These are phyloP conservation scores for Chydorus sphaericus DNA, from an alignment of 2,888 invertebrate species.

Conservation along the genomic window DNA sequence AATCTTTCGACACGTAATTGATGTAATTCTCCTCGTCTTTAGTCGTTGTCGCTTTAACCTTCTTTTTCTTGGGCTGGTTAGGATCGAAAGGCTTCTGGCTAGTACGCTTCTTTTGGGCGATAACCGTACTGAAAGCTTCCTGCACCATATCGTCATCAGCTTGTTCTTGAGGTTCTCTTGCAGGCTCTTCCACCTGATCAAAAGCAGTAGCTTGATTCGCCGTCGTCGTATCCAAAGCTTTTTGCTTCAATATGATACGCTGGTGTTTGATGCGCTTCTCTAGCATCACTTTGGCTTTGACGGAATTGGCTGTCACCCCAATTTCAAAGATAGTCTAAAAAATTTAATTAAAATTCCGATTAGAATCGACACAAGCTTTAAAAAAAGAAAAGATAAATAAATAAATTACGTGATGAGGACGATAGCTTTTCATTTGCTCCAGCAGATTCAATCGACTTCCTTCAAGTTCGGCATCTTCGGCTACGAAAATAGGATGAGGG, in stretches of 20 bases:
- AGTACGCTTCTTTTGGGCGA: slow-evolving; percentile 37
- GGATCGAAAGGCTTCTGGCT: slow-evolving; percentile 11
- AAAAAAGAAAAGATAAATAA: neutral
- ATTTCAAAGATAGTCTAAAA: slow-evolving; percentile 86
- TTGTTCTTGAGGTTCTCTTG: neutral
- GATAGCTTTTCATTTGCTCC: slow-evolving; percentile 54
- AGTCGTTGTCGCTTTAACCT: slow-evolving; percentile 23
- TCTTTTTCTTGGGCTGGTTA: slow-evolving; percentile 32
- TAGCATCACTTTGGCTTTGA: slow-evolving; percentile 72
- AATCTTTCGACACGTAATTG: slow-evolving; percentile 68
- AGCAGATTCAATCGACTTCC: slow-evolving; percentile 37
- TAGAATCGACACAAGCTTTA: neutral
- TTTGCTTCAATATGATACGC: slow-evolving; percentile 39
- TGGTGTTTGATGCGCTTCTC: slow-evolving; percentile 58
- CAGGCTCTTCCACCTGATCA: neutral
- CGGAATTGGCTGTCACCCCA: slow-evolving; percentile 60
- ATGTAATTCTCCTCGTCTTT: slow-evolving; percentile 70
- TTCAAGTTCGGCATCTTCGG: slow-evolving; percentile 26
- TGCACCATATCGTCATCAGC: slow-evolving; percentile 38
- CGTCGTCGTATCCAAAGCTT: slow-evolving; percentile 14
- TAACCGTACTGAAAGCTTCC: slow-evolving; percentile 40
- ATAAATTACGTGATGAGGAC: slow-evolving; percentile 50
- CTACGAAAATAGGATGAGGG: slow-evolving; percentile 46
- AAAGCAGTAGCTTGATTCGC: neutral
- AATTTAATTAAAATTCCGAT: slow-evolving; percentile 15